phyloP scores from a whole-genome alignment of 2,888 invertebrate genomes.

The Rhopalosiphum nymphaeae region DNA sequence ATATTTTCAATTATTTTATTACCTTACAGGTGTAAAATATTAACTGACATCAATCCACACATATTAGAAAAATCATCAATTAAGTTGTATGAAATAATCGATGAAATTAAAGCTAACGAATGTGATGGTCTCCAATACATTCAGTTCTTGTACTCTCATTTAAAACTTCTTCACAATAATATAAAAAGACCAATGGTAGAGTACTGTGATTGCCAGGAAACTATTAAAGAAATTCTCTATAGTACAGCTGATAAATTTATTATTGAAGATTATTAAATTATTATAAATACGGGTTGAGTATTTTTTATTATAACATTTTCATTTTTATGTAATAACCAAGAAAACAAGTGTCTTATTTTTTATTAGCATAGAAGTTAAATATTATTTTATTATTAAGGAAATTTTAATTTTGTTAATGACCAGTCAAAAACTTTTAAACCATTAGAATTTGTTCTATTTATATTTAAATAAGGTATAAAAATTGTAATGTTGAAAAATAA shows the following conservation, averaged over 20 bases:
- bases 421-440: not conserved
- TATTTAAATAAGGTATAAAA: not conserved
- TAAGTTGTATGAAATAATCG: constrained; percentile 29
- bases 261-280: constrained; percentile 3
- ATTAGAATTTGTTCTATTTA: not conserved
- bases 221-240: constrained; percentile 67
- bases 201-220: constrained; percentile 68
- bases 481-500: not conserved
- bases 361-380: not conserved
- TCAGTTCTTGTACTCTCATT: constrained; percentile 66
- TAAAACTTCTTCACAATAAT: constrained; percentile 66
- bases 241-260: constrained; percentile 18
- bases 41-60: not conserved
- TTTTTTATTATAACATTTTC: not conserved
- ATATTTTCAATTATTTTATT: not conserved
- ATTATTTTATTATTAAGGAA: not conserved
- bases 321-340: not conserved
- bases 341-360: not conserved
- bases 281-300: not conserved
- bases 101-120: not conserved
- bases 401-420: not conserved
- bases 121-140: constrained; percentile 65
- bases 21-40: not conserved
- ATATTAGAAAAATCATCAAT: not conserved
- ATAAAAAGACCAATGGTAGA: constrained; percentile 67